Percentiles rank a stretch among this genome's conserved stretches.
phyloP scores from a whole-genome alignment of 2,113 vertebrate genomes.

The Phoenicopterus ruber region DNA sequence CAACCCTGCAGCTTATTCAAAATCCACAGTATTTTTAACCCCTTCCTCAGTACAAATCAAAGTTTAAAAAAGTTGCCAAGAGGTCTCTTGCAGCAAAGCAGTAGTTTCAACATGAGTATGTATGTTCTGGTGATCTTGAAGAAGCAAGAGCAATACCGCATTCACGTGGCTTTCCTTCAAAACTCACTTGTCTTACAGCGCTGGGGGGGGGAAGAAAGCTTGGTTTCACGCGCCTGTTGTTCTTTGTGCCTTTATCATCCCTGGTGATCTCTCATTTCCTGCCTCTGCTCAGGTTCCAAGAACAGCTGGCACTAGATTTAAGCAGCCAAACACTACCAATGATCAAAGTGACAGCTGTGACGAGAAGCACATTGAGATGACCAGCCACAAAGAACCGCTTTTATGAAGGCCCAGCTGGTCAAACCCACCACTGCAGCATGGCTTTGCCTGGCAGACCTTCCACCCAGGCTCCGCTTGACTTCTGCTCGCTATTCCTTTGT shows the following conservation, averaged over 20 bases:
- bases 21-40: background rate
- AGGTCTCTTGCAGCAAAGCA: background rate
- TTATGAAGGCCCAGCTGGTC: background rate
- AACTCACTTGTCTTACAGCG: background rate
- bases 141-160: background rate
- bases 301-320: background rate
- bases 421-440: background rate
- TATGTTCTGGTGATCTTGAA: background rate
- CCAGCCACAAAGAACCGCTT: background rate
- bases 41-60: background rate
- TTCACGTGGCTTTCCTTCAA: background rate
- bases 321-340: background rate
- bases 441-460: background rate
- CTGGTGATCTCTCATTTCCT: background rate
- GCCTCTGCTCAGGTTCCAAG: background rate
- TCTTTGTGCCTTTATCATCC: background rate
- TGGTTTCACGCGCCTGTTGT: background rate
- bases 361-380: accelerated
- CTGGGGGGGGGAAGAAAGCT: background rate
- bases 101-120: background rate
- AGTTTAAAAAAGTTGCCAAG: background rate
- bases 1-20: background rate
- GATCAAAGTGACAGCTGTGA: background rate
- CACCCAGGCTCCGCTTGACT: background rate
- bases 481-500: background rate